Conservation (phyloP, 1,140 invertebrate genomes). For the Ctenoplectra terminalis region DNA sequence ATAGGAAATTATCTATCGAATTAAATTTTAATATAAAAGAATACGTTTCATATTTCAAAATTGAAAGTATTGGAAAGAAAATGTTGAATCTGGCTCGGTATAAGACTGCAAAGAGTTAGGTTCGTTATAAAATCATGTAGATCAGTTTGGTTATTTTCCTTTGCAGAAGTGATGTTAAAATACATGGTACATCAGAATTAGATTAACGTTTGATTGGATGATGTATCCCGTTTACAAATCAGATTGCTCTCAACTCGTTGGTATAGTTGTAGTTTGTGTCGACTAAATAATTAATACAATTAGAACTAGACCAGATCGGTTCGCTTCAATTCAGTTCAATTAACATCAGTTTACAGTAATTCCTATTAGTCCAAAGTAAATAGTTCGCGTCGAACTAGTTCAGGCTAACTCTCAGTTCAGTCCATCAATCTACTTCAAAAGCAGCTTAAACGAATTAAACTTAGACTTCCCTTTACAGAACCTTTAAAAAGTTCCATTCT, state of each 20-base stretch:
- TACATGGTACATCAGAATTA: no score
- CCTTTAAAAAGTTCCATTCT: not conserved
- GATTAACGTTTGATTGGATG: no score
- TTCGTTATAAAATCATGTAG: no score
- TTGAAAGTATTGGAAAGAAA: no score
- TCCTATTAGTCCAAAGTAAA: not conserved
- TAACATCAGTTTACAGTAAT: conserved; percentile 9
- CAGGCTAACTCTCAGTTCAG: not conserved
- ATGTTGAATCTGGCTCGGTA: no score
- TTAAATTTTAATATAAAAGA: no score
- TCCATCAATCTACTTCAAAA: not conserved
- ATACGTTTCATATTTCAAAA: no score
- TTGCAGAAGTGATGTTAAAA: no score
- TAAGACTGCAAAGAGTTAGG: no score
- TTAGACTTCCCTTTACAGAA: not conserved
- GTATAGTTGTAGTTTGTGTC: no score
- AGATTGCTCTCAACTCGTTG: not conserved
- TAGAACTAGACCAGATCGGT: not conserved
- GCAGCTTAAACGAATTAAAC: not conserved
- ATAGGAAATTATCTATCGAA: no score
- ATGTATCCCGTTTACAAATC: not conserved
- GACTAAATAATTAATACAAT: not conserved
- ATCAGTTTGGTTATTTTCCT: no score
- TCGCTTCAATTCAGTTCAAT: not conserved
- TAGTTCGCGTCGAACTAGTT: not conserved